phyloP scores from a whole-genome alignment of 2,888 invertebrate species.

The Stenurella melanura region DNA sequence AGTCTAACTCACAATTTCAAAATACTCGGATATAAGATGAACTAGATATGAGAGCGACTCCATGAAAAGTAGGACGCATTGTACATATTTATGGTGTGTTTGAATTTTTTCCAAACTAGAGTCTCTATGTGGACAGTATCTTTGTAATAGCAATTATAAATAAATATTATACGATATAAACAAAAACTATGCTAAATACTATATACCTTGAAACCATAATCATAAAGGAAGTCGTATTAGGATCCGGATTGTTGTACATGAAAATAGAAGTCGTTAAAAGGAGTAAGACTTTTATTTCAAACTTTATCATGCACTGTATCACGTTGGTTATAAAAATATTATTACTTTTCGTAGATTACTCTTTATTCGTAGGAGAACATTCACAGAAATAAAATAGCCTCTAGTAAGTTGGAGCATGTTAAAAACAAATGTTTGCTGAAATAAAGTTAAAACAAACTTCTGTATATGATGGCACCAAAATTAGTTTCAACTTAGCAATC shows the following conservation, averaged over 20 bases:
- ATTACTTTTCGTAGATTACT: conserved; percentile 28
- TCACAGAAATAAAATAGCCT: conserved; percentile 20
- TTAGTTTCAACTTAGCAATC: conserved; percentile 8
- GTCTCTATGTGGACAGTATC: too few relatives aligned
- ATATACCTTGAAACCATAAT: conserved; percentile 12
- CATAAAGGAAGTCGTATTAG: conserved; percentile 24
- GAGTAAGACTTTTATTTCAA: conserved; percentile 32
- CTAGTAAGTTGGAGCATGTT: conserved; percentile 24
- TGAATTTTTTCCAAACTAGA: too few relatives aligned
- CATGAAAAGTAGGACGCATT: too few relatives aligned
- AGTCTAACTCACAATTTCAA: too few relatives aligned
- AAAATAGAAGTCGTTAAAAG: conserved; percentile 31
- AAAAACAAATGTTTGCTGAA: conserved; percentile 13
- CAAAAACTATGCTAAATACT: not conserved
- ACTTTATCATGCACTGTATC: conserved; percentile 21
- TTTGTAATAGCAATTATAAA: too few relatives aligned
- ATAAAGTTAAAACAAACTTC: conserved; percentile 29
- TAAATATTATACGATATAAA: too few relatives aligned
- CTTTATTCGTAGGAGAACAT: conserved; percentile 8
- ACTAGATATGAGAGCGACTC: too few relatives aligned
- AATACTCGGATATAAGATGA: too few relatives aligned
- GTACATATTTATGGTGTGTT: too few relatives aligned
- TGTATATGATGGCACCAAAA: conserved; percentile 30
- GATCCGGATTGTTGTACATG: conserved; percentile 16
- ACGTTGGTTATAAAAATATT: conserved; percentile 30